phyloP scores from a whole-genome alignment of 2,888 invertebrate genomes.

The Nowickia ferox region DNA sequence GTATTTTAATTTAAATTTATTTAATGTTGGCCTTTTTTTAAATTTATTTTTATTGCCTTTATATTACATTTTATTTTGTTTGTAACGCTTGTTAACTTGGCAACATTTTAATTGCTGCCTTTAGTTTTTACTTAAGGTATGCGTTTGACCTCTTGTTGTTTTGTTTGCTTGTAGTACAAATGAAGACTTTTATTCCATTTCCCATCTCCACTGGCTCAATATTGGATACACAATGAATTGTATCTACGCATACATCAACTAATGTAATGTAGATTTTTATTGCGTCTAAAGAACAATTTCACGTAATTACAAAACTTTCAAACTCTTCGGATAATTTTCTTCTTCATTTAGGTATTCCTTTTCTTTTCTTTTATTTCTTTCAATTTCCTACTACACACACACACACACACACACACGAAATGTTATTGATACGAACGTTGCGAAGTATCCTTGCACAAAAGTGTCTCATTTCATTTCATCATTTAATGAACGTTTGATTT shows the following conservation, averaged over 20 bases:
- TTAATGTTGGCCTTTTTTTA: constrained; percentile 30
- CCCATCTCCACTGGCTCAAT: neutral
- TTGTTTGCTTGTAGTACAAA: neutral
- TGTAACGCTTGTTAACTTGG: constrained; percentile 52
- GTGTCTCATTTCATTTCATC: constrained; percentile 45
- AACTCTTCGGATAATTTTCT: constrained; percentile 66
- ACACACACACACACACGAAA: neutral
- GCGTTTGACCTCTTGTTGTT: constrained; percentile 36
- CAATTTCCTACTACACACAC: neutral
- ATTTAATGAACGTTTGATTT: constrained; percentile 42
- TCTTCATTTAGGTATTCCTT: constrained; percentile 32
- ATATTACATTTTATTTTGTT: constrained; percentile 1
- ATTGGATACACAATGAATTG: neutral
- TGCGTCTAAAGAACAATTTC: constrained; percentile 72
- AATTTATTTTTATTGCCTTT: constrained; percentile 36
- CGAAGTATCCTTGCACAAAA: constrained; percentile 32
- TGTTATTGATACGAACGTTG: constrained; percentile 34
- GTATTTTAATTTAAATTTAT: constrained; percentile 43
- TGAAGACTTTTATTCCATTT: constrained; percentile 9
- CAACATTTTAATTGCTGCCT: constrained; percentile 60
- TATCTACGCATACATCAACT: neutral
- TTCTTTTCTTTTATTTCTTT: neutral
- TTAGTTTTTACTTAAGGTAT: constrained; percentile 28
- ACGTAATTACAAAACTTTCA: constrained; percentile 80
- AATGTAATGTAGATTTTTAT: constrained; percentile 41